Evolutionary conservation across 2,888 invertebrate genomes (phyloP), one percentile per base, ranked within the genome.

Genomic region (Catocala nupta): DNA sequence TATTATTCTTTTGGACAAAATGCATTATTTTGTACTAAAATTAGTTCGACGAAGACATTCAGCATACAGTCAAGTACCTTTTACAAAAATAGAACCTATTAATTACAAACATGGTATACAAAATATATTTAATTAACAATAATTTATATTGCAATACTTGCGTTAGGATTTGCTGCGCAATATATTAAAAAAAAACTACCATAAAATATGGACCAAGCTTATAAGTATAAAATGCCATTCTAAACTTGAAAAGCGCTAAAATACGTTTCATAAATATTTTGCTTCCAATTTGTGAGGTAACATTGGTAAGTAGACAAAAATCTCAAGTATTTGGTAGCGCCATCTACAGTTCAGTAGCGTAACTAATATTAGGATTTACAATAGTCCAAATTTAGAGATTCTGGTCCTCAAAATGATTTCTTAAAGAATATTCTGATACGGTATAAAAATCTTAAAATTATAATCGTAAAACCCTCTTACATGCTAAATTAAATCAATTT

Each of bases 291-390:
- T 11, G n/a, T 10, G 43, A 43, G 43, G 43, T 43, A n/a, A 33
- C 9, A 33, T 48, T 48, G 25, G 25, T 13, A 16, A 25, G 16
- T 47, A 47, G 12, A 47, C 13, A 48, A 48, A 48, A 48, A 8
- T 48, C 7, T 48, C 8, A 48, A 48, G 8, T 25, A 13, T 49
- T 49, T 1, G 50, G 34, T 34, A 56, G 73, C 53, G 62, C 48
- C 65, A 71, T 65, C 69, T 72, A 61, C 55, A 54, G 25, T 47
- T 8, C 10, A 61, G 42, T 72, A 65, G 65, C 47, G 1, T 8
- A 56, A 58, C 47, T 58, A 47, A 53, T 59, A 12, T 45, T 43
- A 11, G 12, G 11, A 47, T 13, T 13, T 7, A 13, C 45, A 47
- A 13, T 47, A 12, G 45, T 47, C 13, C 11, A 8, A 47, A 7